Base-by-base conservation (phyloP, 2,113 vertebrate genomes). In the Ascaphus truei region DNA sequence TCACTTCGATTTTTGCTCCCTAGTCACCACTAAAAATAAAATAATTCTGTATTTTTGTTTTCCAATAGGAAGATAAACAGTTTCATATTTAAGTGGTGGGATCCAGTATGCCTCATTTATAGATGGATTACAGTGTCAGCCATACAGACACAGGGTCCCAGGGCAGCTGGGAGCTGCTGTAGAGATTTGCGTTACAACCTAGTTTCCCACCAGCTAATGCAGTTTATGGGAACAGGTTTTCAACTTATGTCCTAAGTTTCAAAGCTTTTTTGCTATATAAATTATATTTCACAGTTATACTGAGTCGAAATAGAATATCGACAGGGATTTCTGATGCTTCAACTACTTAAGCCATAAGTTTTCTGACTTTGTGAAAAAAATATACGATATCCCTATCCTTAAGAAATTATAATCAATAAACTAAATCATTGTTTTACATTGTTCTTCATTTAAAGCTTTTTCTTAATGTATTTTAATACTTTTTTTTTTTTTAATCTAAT, bases 71-170 rank as follows among this genome's bases (percentile, higher is more conserved):
- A n/a, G n/a, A n/a, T n/a, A n/a, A n/a, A n/a, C n/a, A n/a, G n/a
- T n/a, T n/a, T n/a, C n/a, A 13, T 45, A 81, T 81, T 85, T 79
- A 78, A 79, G 73, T 63, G 67, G 74, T 75, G 71, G 69, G 71
- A 72, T 81, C 84, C 73, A 77, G 73, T 74, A 72, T 77, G 3
- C 30, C 57, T 73, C 81, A 37, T 77, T 75, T 53, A 39, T 18
- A 72, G 81, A 76, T 75, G 81, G 73, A 76, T 77, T 73, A 66
- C 13, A 60, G 76, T 77, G 73, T 85, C 72, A 69, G 68, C 65
- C 47, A 22, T 59, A 51, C 57, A 72, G 68, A 34, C 1, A 29
- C 31, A 33, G 2, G 9, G 73, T 62, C 48, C 33, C 51, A 2
- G 43, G 29, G 79, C 62, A 77, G 58, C 76, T 83, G 68, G 71